Evolutionary conservation across 35 echinoderm and acorn worm species (phyloP), one percentile per base, ranked within the genome.

Genomic region (Chiridota heheva): DNA sequence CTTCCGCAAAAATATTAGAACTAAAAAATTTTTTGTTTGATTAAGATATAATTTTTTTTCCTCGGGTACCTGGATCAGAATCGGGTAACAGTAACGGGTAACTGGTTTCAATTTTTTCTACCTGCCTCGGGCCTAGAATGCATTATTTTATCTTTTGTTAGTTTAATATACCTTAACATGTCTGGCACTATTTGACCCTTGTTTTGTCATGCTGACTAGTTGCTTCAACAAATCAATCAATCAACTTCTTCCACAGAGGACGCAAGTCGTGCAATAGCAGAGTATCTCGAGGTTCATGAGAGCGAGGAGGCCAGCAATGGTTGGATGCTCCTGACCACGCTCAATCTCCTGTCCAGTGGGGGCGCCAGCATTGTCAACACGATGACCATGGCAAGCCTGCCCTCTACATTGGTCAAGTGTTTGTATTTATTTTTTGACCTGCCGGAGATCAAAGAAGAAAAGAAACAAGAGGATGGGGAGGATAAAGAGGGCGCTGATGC

Each of bases 351-450:
- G 41, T 84, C 89, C 27, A 76, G 75, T 63, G 94, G 94, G 16
- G 94, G 94, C 18, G 65, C 76, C 32, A 98, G 84, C 63, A 98
- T 98, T 34, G 95, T 98, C 53, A 80, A 98, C 31, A 86, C 85
- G 24, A 98, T 98, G 95, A 98, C 89, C 42, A 85, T 91, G 74
- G 89, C 89, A 4, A 81, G 89, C 2, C 80, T 98, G 8, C 95
- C 95, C 34, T 98, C 95, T 25, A 98, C 95, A 17, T 69, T 98
- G 34, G 95, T 98, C 84, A 98, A 98, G 61, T 98, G 95, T 82
- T 89, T 98, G 22, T 98, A 98, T 47, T 63, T 98, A 24, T 98
- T 98, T 71, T 98, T 98, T 69, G 95, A 98, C 45, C 74, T 98
- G 44, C 84, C 95, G 10, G 78, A 91, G 80, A 84, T 92, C n/a